phyloP scores from a whole-genome alignment of 1,140 invertebrate species.

The Diplogasteroides magnus region DNA sequence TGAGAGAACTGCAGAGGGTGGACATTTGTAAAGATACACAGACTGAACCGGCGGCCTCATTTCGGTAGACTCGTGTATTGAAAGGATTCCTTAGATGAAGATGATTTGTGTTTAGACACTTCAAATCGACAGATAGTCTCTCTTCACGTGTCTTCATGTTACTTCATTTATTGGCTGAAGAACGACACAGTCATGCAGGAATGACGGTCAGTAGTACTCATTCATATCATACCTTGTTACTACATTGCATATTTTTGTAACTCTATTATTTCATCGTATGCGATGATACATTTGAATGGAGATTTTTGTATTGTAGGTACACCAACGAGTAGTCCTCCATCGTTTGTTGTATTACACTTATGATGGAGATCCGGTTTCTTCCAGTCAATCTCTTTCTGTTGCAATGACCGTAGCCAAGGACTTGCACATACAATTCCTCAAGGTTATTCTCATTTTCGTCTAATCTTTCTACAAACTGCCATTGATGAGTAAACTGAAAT shows the following conservation, averaged over 20 bases:
- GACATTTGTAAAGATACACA: neutral
- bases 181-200: neutral
- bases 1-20: neutral
- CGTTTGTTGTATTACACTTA: neutral
- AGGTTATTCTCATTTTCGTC: neutral
- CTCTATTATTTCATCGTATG: neutral
- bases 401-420: neutral
- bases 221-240: too few species aligned
- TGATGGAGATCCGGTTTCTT: neutral
- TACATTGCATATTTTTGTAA: too few species aligned
- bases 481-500: too few species aligned
- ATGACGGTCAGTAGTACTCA: neutral
- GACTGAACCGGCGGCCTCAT: neutral
- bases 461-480: neutral
- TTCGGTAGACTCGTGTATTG: neutral
- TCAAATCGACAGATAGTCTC: neutral
- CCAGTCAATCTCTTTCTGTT: neutral
- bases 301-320: neutral
- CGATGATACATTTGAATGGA: neutral
- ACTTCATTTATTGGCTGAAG: neutral
- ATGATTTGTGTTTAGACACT: neutral
- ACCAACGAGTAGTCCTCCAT: neutral
- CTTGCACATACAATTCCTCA: neutral
- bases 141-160: neutral
- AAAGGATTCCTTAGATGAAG: neutral